These are phyloP conservation scores for Pollenia labialis DNA, from an alignment of 2,888 invertebrate species.

Conservation along the genomic window DNA sequence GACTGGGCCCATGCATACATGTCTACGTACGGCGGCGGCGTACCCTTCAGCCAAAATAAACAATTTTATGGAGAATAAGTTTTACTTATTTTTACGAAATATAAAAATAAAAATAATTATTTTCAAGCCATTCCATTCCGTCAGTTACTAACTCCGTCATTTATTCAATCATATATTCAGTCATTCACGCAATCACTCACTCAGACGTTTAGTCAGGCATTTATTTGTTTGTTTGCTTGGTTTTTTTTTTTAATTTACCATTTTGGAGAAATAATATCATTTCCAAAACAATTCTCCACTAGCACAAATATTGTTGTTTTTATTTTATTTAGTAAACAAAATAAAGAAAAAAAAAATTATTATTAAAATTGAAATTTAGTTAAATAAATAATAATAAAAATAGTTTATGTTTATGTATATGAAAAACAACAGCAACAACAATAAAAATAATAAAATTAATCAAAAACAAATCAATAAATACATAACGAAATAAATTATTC, in stretches of 20 bases:
- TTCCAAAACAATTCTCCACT: slow-evolving; percentile 18
- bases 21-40: not conserved
- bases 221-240: slow-evolving; percentile 46
- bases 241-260: slow-evolving; percentile 59
- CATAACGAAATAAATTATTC: slow-evolving; percentile 47
- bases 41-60: slow-evolving; percentile 55
- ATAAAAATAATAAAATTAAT: slow-evolving; percentile 13
- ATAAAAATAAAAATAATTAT: not conserved
- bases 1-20: not conserved
- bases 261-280: slow-evolving; percentile 43
- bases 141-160: not conserved
- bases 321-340: slow-evolving; percentile 18
- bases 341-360: slow-evolving; percentile 1
- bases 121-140: slow-evolving; percentile 4
- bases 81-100: slow-evolving; percentile 54
- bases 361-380: slow-evolving; percentile 20
- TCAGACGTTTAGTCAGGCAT: slow-evolving; percentile 1
- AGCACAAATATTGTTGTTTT: slow-evolving; percentile 35
- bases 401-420: not conserved
- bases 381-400: slow-evolving; percentile 23
- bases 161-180: not conserved
- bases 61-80: slow-evolving; percentile 54
- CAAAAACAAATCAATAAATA: slow-evolving; percentile 26
- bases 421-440: slow-evolving; percentile 25
- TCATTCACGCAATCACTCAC: not conserved